phyloP scores from a whole-genome alignment of 2,113 vertebrate species.

The Misgurnus anguillicaudatus region DNA sequence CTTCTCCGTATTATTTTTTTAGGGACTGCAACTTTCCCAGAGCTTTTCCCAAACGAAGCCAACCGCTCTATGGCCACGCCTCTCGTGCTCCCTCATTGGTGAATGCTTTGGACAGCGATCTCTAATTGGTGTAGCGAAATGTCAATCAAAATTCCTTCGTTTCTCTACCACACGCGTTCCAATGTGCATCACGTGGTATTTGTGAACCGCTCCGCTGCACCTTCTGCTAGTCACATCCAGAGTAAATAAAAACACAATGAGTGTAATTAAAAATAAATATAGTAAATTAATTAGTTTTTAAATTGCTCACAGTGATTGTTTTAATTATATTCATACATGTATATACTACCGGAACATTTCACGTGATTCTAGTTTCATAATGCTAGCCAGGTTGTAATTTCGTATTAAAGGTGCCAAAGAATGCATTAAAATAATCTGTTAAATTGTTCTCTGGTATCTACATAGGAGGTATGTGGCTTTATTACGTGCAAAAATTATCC shows the following conservation, averaged over 20 bases:
- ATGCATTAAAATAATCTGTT: too few relatives aligned
- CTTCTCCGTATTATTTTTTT: conserved; percentile 39
- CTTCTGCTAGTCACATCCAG: conserved; percentile 52
- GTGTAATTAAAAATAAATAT: neutral
- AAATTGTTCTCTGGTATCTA: too few relatives aligned
- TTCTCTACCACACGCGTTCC: conserved; percentile 52
- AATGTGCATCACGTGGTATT: conserved; percentile 66
- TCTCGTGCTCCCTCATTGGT: conserved; percentile 63
- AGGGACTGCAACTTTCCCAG: conserved; percentile 46
- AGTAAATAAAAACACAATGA: neutral
- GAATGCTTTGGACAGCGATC: fast-evolving
- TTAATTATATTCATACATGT: too few relatives aligned
- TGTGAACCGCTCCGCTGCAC: conserved; percentile 45
- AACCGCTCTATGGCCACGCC: conserved; percentile 55
- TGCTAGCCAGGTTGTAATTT: too few relatives aligned
- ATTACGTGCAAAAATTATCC: too few relatives aligned
- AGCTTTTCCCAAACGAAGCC: conserved; percentile 55
- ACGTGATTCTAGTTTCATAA: too few relatives aligned
- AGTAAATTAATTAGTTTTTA: neutral
- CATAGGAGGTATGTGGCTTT: too few relatives aligned
- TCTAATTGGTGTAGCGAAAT: conserved; percentile 56
- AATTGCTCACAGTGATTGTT: too few relatives aligned
- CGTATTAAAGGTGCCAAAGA: too few relatives aligned
- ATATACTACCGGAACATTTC: neutral
- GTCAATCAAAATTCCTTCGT: conserved; percentile 61